phyloP scores from a whole-genome alignment of 2,797 vertebrate species.

The Periophthalmus magnuspinnatus region DNA sequence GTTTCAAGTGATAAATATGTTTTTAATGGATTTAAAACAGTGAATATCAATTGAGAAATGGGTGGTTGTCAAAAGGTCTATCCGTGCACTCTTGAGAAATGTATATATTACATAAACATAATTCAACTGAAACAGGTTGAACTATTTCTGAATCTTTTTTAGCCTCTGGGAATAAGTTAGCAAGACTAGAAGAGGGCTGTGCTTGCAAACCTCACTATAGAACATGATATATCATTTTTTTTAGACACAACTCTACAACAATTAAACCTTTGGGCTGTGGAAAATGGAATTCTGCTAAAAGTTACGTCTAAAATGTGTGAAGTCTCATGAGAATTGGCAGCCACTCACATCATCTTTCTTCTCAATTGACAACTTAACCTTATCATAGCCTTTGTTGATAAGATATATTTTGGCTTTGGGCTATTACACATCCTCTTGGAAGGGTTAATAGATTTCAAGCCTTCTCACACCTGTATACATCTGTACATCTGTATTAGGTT shows the following conservation, averaged over 20 bases:
- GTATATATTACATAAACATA: too few species aligned
- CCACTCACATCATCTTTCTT: neutral
- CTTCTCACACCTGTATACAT: constrained; percentile 24
- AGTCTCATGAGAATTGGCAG: neutral
- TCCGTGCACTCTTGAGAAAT: too few species aligned
- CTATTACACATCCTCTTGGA: constrained; percentile 1
- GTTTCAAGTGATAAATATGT: neutral
- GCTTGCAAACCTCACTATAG: neutral
- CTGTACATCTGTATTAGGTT: constrained; percentile 15
- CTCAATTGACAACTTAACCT: neutral
- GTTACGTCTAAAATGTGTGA: neutral
- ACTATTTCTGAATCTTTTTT: neutral
- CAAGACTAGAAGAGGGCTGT: neutral
- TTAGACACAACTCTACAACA: neutral
- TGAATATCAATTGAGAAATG: neutral
- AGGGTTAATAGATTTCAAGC: neutral
- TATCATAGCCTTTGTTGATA: neutral
- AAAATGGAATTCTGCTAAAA: neutral
- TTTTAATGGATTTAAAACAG: neutral
- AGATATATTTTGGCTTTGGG: constrained; percentile 4
- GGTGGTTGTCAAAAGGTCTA: too few species aligned
- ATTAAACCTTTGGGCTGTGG: neutral
- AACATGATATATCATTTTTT: neutral
- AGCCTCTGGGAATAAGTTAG: neutral
- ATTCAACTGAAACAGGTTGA: neutral